These are phyloP conservation scores for Aromia moschata DNA, from an alignment of 2,888 invertebrate genomes.

Conservation along the genomic window DNA sequence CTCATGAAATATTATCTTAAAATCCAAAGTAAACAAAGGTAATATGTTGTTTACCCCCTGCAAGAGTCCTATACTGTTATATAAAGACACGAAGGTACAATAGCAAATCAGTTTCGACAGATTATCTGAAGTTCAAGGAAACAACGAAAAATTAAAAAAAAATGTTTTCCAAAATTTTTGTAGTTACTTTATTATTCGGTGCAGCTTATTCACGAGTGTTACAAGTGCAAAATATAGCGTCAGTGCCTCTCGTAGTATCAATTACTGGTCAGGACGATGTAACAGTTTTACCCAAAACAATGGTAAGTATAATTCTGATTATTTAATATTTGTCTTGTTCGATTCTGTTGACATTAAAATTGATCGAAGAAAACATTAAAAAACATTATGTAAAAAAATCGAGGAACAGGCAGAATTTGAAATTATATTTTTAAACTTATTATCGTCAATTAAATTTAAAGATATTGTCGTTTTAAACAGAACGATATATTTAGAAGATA, in stretches of 20 bases:
- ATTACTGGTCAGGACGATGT: conserved; percentile 16
- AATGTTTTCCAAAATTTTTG: conserved; percentile 15
- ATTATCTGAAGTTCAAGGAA: neutral
- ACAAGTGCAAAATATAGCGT: conserved; percentile 9
- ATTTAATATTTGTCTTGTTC: too few species aligned
- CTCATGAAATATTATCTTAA: neutral
- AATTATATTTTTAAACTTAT: too few species aligned
- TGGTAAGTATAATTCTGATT: conserved; percentile 11
- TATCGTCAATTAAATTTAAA: too few species aligned
- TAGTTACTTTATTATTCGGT: neutral
- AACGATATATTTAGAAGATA: too few species aligned
- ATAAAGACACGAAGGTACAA: neutral
- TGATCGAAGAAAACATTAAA: too few species aligned
- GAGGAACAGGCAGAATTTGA: too few species aligned
- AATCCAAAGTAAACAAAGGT: neutral
- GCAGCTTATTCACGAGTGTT: neutral
- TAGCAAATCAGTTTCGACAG: neutral
- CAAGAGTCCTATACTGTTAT: neutral
- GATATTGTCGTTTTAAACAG: too few species aligned
- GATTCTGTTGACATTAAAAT: too few species aligned
- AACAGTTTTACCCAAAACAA: neutral
- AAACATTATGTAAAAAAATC: too few species aligned
- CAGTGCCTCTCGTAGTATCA: conserved; percentile 6
- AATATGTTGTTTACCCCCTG: neutral
- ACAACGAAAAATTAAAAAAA: neutral